A percentile compares a stretch with the other conserved stretches of the same genome.
Evolutionary conservation across 2,888 invertebrate genomes (phyloP).

Genomic region (Linnaemya tessellans): DNA sequence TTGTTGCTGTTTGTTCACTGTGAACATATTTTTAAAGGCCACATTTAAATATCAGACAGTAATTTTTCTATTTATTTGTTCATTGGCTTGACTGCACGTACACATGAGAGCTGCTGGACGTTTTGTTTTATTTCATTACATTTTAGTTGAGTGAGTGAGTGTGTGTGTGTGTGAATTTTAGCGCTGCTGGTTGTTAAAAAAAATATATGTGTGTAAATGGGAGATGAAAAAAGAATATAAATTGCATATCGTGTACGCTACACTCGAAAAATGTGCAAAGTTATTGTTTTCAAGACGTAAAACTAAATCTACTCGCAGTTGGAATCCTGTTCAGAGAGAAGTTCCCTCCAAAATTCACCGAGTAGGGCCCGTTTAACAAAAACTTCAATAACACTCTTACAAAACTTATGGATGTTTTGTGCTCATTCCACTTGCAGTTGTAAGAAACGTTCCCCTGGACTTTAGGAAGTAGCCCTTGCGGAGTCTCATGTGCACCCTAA

Average conservation of each 20-base stretch:
- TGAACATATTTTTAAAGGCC: slow-evolving; percentile 64
- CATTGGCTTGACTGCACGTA: slow-evolving; percentile 39
- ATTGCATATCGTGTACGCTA: not conserved
- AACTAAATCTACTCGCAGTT: too few species aligned
- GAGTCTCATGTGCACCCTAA: too few species aligned
- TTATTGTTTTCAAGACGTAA: too few species aligned
- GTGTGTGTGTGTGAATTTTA: slow-evolving; percentile 48
- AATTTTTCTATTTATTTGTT: slow-evolving; percentile 67
- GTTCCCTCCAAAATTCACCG: too few species aligned
- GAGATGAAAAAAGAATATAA: slow-evolving; percentile 9
- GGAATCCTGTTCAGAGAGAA: too few species aligned
- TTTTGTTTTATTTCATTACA: slow-evolving; percentile 49
- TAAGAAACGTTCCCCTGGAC: too few species aligned
- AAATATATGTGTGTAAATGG: not conserved
- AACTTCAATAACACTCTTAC: too few species aligned
- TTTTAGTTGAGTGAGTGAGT: not conserved
- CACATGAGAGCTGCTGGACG: not conserved
- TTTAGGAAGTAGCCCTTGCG: too few species aligned
- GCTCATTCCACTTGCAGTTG: too few species aligned
- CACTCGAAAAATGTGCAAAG: slow-evolving; percentile 42
- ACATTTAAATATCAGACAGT: slow-evolving; percentile 70
- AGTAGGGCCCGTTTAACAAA: too few species aligned
- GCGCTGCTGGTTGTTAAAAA: slow-evolving; percentile 49
- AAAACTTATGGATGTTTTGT: too few species aligned
- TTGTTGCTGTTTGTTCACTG: slow-evolving; percentile 55